phyloP scores from a whole-genome alignment of 2,888 invertebrate genomes.

The Bugulina stolonifera region DNA sequence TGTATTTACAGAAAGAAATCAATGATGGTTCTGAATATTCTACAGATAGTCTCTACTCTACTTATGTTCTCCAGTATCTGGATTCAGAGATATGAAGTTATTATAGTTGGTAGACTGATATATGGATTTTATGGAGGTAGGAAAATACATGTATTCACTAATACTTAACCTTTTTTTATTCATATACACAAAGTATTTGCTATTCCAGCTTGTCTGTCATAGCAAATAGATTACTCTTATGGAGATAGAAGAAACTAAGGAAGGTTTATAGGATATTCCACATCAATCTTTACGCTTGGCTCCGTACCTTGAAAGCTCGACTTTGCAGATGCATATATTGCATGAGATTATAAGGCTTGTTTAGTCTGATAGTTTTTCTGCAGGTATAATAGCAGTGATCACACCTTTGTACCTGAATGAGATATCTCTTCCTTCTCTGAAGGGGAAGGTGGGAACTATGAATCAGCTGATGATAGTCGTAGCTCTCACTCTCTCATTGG shows the following conservation, averaged over 20 bases:
- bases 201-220: too few species aligned
- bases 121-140: constrained; percentile 74
- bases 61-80: constrained; percentile 66
- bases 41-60: constrained; percentile 66
- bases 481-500: constrained; percentile 72
- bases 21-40: constrained; percentile 68
- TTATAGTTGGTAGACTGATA: constrained; percentile 71
- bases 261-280: too few species aligned
- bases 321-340: too few species aligned
- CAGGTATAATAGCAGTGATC: constrained; percentile 76
- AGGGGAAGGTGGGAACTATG: constrained; percentile 78
- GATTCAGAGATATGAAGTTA: constrained; percentile 67
- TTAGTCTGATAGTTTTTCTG: too few species aligned
- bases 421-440: constrained; percentile 73
- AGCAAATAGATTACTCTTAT: too few species aligned
- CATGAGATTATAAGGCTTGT: too few species aligned
- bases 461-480: constrained; percentile 84
- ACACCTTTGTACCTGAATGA: constrained; percentile 83
- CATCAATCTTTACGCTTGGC: too few species aligned
- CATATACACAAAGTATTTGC: too few species aligned
- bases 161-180: too few species aligned
- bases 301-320: too few species aligned
- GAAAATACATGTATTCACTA: too few species aligned
- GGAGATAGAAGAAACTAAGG: too few species aligned
- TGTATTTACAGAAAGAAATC: constrained; percentile 68